These are phyloP conservation scores for Anoplophora glabripennis DNA, from an alignment of 1,140 invertebrate genomes.

Conservation along the genomic window DNA sequence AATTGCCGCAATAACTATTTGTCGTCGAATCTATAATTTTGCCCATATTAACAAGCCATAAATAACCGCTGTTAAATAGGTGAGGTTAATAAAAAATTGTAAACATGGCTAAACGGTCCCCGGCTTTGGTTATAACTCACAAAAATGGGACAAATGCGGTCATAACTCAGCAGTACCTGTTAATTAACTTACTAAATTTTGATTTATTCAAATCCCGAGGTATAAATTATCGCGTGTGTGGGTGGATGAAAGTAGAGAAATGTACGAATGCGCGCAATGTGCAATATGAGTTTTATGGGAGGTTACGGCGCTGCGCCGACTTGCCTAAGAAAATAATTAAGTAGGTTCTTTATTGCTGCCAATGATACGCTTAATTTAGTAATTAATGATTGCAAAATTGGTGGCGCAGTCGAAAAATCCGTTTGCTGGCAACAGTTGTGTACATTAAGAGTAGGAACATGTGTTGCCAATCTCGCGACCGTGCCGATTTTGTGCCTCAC, in stretches of 20 bases:
- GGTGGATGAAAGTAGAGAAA: conserved; percentile 16
- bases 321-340: conserved; percentile 1
- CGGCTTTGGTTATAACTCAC: conserved; percentile 8
- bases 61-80: conserved; percentile 6
- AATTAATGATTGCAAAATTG: too few relatives aligned
- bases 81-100: conserved; percentile 3
- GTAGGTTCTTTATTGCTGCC: background rate
- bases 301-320: background rate
- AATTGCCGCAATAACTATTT: too few relatives aligned
- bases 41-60: conserved; percentile 17
- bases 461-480: too few relatives aligned
- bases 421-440: too few relatives aligned
- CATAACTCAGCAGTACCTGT: conserved; percentile 16
- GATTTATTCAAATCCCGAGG: conserved; percentile 22
- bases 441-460: too few relatives aligned
- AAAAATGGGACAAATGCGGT: conserved; percentile 14
- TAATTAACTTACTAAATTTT: conserved; percentile 22
- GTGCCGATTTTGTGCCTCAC: too few relatives aligned
- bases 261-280: conserved; percentile 1
- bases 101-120: conserved; percentile 11
- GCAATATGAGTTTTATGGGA: background rate
- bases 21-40: conserved; percentile 10
- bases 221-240: conserved; percentile 18
- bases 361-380: too few relatives aligned
- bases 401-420: too few relatives aligned